These are phyloP conservation scores for Enteromius trimaculatus DNA, from an alignment of 2,797 vertebrate species.

Conservation along the genomic window DNA sequence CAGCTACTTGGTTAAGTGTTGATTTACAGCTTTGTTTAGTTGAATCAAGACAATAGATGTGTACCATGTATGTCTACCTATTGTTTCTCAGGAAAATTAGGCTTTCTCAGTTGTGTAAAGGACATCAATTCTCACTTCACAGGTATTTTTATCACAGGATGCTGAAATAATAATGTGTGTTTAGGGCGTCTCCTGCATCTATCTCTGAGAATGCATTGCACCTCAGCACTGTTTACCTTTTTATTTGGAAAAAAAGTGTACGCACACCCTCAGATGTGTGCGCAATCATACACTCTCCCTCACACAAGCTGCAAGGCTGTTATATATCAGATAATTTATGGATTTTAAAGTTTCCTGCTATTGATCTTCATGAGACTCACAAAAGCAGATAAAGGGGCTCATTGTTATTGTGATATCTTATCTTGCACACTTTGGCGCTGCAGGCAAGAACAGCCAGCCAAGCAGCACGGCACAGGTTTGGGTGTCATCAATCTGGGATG, in stretches of 20 bases:
- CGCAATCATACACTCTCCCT: background rate
- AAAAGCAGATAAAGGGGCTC: constrained; percentile 32
- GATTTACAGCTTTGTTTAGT: background rate
- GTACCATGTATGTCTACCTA: background rate
- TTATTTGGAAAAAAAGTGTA: constrained; percentile 18
- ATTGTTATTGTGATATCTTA: constrained; percentile 26
- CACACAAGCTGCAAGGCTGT: background rate
- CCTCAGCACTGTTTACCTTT: constrained; percentile 34
- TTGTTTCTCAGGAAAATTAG: background rate
- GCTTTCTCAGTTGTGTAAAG: background rate
- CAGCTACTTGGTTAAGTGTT: background rate
- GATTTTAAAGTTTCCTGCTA: constrained; percentile 36
- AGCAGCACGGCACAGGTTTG: background rate
- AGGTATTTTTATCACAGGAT: constrained; percentile 13
- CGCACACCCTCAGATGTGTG: background rate
- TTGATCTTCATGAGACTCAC: background rate
- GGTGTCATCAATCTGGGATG: background rate
- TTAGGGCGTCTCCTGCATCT: constrained; percentile 31
- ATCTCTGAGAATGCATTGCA: constrained; percentile 25
- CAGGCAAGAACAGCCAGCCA: constrained; percentile 10
- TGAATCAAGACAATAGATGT: background rate
- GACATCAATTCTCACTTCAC: background rate
- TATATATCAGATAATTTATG: constrained; percentile 14
- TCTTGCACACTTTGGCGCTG: constrained; percentile 10
- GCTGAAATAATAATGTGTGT: constrained; percentile 9